A percentile compares a stretch with the other conserved stretches of the same genome.
Conservation (phyloP, 2,113 vertebrate species). For the Paralichthys olivaceus region DNA sequence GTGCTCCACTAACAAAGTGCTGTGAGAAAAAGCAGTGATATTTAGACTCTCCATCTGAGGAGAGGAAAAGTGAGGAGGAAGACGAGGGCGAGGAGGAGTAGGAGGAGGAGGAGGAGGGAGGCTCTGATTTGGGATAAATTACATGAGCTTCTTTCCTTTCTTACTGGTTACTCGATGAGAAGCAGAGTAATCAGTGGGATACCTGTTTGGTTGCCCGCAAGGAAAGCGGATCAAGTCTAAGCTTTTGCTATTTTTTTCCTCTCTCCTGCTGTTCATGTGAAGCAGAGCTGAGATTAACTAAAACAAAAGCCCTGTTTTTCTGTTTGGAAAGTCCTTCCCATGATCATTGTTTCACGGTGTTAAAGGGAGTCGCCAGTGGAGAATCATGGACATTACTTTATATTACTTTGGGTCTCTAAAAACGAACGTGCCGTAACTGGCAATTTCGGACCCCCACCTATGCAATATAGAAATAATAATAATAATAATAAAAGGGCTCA, state of each 20-base stretch:
- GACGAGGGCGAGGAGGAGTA: constrained; percentile 35
- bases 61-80: constrained; percentile 49
- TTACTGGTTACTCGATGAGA: constrained; percentile 55
- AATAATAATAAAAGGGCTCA: constrained; percentile 64
- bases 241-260: background rate
- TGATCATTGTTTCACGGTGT: constrained; percentile 21
- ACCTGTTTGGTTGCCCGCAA: constrained; percentile 57
- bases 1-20: constrained; percentile 75
- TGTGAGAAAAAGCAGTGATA: constrained; percentile 57
- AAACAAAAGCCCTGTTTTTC: constrained; percentile 30
- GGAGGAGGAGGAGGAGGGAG: constrained; percentile 32
- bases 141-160: constrained; percentile 56
- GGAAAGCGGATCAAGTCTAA: constrained; percentile 25
- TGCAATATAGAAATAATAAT: constrained; percentile 40
- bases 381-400: constrained; percentile 48
- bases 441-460: constrained; percentile 37
- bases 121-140: constrained; percentile 68
- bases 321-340: constrained; percentile 39
- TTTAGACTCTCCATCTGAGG: constrained; percentile 63
- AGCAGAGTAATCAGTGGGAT: constrained; percentile 57
- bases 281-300: constrained; percentile 47
- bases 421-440: constrained; percentile 47
- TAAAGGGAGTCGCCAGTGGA: constrained; percentile 41
- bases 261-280: constrained; percentile 20
- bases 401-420: constrained; percentile 52